Evolutionary conservation across 2,888 invertebrate genomes (phyloP).

Genomic region (Phorcus lineatus): DNA sequence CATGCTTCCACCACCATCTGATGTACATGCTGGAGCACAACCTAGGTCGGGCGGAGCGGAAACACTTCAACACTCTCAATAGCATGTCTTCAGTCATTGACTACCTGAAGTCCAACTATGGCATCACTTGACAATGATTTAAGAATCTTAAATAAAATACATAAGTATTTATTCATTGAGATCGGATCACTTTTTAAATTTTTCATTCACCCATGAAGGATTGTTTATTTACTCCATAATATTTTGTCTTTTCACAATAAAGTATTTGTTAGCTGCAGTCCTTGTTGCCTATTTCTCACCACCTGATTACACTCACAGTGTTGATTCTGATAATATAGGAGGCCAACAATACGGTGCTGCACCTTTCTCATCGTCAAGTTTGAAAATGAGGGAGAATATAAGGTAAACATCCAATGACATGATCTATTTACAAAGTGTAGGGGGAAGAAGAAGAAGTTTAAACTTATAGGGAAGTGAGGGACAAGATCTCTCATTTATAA

Average conservation of each 20-base stretch:
- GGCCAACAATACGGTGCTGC: too few species aligned
- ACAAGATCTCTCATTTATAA: too few species aligned
- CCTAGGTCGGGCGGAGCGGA: constrained; percentile 84
- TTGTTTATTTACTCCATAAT: background rate
- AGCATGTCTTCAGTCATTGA: constrained; percentile 83
- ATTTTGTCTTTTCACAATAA: background rate
- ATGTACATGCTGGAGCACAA: constrained; percentile 95
- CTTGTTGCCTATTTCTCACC: too few species aligned
- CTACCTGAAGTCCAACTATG: constrained; percentile 81
- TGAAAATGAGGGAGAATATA: too few species aligned
- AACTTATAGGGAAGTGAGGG: too few species aligned
- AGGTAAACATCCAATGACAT: too few species aligned
- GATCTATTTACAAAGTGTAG: too few species aligned
- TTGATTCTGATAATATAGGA: too few species aligned
- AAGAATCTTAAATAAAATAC: background rate
- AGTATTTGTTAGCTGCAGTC: background rate
- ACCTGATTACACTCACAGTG: too few species aligned
- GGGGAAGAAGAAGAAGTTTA: too few species aligned
- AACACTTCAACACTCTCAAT: constrained; percentile 86
- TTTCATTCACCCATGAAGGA: background rate
- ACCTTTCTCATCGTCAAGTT: too few species aligned
- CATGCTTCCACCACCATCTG: constrained; percentile 95
- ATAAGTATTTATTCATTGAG: background rate
- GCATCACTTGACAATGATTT: constrained; percentile 26
- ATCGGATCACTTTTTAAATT: background rate